Evolutionary conservation across 2,113 vertebrate species (phyloP).

Genomic region (Aleadryas rufinucha): DNA sequence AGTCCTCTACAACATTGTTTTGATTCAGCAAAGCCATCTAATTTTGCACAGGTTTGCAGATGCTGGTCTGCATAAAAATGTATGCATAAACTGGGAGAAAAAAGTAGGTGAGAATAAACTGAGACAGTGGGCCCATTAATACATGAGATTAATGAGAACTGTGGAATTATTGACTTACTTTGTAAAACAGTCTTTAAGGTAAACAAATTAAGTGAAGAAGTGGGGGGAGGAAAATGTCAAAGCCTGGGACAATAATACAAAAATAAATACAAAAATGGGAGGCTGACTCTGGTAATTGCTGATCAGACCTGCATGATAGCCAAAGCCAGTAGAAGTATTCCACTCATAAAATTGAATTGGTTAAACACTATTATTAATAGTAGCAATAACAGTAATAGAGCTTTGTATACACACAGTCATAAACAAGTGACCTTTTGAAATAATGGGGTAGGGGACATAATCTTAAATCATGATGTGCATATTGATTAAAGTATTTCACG

Average conservation of each 20-base stretch:
- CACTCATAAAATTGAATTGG: not conserved
- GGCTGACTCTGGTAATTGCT: not conserved
- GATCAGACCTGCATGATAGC: not conserved
- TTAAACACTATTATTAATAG: not conserved
- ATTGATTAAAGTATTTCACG: not conserved
- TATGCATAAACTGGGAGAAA: not conserved
- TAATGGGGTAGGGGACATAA: not conserved
- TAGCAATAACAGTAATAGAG: not conserved
- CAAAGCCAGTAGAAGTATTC: not conserved
- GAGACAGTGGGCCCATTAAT: not conserved
- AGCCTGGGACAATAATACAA: not conserved
- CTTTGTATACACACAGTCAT: not conserved
- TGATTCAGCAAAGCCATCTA: not conserved
- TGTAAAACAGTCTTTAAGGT: not conserved
- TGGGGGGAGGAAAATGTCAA: rapidly evolving
- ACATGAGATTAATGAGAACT: not conserved
- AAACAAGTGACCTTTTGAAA: not conserved
- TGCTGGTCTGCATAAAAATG: not conserved
- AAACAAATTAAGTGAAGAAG: not conserved
- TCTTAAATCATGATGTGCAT: not conserved
- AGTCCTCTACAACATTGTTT: not conserved
- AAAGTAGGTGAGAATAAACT: not conserved
- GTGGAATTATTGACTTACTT: not conserved
- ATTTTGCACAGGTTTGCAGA: not conserved
- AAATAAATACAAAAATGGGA: not conserved